A percentile compares a stretch with the other conserved stretches of the same genome.
Evolutionary conservation across 2,797 vertebrate genomes (phyloP).

Genomic region (Morus bassanus): DNA sequence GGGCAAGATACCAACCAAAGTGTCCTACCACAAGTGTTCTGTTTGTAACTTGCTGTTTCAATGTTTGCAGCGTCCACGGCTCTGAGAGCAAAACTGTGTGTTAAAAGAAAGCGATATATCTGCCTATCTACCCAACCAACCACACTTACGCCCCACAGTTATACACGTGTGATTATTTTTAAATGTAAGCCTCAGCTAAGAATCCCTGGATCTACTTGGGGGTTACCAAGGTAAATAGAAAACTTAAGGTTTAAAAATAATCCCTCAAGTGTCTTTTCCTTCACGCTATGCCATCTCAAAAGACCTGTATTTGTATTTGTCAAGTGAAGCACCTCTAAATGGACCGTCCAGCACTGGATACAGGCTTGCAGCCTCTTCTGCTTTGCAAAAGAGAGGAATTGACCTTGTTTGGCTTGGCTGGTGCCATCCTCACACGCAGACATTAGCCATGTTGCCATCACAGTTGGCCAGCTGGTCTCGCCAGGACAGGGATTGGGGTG

Average conservation of each 20-base stretch:
- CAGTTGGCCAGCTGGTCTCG: neutral
- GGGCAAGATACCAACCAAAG: neutral
- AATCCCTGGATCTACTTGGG: neutral
- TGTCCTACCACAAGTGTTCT: fast-evolving
- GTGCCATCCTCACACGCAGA: neutral
- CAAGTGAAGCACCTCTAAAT: neutral
- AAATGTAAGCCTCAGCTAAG: neutral
- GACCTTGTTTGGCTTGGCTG: neutral
- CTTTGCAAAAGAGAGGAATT: neutral
- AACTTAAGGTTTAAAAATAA: neutral
- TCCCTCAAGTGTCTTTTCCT: neutral
- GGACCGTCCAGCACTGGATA: too few species aligned
- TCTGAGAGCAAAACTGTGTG: neutral
- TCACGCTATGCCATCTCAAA: neutral
- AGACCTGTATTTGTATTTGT: neutral
- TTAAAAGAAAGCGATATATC: neutral
- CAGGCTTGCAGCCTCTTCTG: neutral
- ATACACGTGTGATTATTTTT: neutral
- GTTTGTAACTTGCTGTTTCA: neutral
- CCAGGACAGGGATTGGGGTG: neutral
- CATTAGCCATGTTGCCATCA: neutral
- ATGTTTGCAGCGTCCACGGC: neutral
- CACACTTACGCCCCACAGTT: neutral
- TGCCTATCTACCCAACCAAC: neutral
- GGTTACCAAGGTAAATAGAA: neutral